These are phyloP conservation scores for Caloenas nicobarica DNA, from an alignment of 2,113 vertebrate genomes.

Conservation along the genomic window DNA sequence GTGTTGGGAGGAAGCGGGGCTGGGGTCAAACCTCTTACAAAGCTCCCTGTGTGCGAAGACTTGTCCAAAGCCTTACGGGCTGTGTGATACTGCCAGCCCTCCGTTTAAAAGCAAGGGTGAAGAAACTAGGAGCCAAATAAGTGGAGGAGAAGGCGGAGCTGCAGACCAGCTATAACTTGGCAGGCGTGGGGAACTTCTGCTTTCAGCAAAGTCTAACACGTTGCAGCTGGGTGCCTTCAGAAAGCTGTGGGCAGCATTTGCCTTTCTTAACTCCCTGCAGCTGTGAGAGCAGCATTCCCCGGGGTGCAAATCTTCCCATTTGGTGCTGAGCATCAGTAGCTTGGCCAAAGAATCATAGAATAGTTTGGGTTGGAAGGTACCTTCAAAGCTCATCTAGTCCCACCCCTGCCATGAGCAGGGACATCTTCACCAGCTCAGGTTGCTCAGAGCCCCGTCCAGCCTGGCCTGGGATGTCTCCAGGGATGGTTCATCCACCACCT, in stretches of 20 bases:
- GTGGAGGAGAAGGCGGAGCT: neutral
- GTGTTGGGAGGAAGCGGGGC: neutral
- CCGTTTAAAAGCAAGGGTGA: neutral
- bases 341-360: neutral
- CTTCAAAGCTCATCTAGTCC: too few species aligned
- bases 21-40: neutral
- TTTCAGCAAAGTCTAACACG: neutral
- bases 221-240: too few species aligned
- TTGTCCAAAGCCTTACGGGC: neutral
- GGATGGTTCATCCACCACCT: too few species aligned
- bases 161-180: neutral
- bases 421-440: too few species aligned
- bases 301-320: neutral
- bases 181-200: neutral
- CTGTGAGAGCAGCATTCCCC: fast-evolving
- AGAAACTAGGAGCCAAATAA: neutral
- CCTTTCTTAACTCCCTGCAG: neutral
- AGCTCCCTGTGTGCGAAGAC: neutral
- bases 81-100: neutral
- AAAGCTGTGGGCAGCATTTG: neutral
- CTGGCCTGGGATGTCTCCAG: too few species aligned
- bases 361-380: too few species aligned
- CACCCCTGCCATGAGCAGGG: too few species aligned
- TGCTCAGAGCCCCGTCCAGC: too few species aligned
- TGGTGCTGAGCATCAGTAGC: neutral